Evolutionary conservation across 1,140 invertebrate species (phyloP), one percentile per base, ranked within the genome.

Genomic region (Micrasema longulum): DNA sequence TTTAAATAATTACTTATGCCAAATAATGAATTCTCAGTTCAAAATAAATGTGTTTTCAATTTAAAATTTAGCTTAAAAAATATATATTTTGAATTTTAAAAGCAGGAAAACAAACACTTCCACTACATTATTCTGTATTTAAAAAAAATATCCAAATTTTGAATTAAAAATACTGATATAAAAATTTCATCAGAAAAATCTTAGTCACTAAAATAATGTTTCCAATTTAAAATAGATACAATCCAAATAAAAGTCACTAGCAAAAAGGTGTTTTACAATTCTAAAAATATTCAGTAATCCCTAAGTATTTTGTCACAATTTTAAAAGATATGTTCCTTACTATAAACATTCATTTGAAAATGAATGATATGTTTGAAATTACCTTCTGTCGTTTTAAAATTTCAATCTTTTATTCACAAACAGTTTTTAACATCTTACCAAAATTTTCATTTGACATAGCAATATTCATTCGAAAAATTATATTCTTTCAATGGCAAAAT

Each of bases 301-400:
- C n/a, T n/a, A n/a, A n/a, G n/a, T 45, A 45, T 14, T 45, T 45
- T 16, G 43, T 9, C 18, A 14, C 41, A 16, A 45, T 16, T 45
- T 45, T 14, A 1, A 45, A 45, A 45, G n/a, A 45, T 45, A 14
- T 45, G 43, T n/a, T 7, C 5, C 12, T 38, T 38, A 7, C 12
- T 45, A 14, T 45, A 7, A 14, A 45, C 3, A 6, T 16, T 16
- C 9, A 45, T 14, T 53, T 57, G 12, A 36, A 14, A 36, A 16
- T 31, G n/a, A 36, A 57, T 14, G n/a, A 35, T n/a, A 36, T 57
- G 31, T 57, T 38, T 16, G 20, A 26, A 12, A 26, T 36, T 3
- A n/a, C 53, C 26, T 36, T 36, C 53, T n/a, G 16, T 57, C 23
- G 36, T 57, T 57, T 36, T 14, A 57, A 57, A 36, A 36, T 57